Percentiles rank a stretch among this genome's conserved stretches.
Conservation (phyloP, 2,888 invertebrate genomes). For the Sthenelais limicola region DNA sequence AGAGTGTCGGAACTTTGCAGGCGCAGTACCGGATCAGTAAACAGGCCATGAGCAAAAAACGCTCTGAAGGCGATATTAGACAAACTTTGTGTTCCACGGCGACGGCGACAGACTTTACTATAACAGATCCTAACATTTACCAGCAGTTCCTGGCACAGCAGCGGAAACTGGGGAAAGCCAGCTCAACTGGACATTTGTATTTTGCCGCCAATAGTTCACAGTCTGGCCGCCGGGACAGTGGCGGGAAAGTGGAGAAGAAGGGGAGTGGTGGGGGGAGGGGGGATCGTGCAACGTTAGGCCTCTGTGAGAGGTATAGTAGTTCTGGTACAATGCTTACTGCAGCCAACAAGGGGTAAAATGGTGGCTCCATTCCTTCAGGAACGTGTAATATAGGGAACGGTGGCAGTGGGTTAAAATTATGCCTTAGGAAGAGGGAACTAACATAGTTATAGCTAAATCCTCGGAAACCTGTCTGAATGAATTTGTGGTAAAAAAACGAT, state of each 20-base stretch:
- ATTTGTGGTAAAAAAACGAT: too few relatives aligned
- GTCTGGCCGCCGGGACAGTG: background rate
- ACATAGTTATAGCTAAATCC: too few relatives aligned
- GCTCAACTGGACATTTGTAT: slow-evolving; percentile 4
- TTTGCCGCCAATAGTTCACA: background rate
- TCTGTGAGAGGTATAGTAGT: slow-evolving; percentile 11
- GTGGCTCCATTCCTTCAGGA: too few relatives aligned
- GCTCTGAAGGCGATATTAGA: background rate
- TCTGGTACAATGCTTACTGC: slow-evolving; percentile 2
- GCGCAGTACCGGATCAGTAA: background rate
- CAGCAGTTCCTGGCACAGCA: slow-evolving; percentile 5
- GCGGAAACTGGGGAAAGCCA: background rate
- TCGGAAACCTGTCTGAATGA: too few relatives aligned
- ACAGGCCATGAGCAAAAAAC: background rate
- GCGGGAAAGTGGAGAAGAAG: background rate
- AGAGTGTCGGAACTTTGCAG: background rate
- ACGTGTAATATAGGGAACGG: too few relatives aligned
- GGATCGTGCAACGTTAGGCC: background rate
- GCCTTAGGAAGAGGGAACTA: too few relatives aligned
- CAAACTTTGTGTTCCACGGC: background rate
- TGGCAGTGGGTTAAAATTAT: too few relatives aligned
- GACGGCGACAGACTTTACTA: background rate
- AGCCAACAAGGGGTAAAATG: slow-evolving; percentile 9
- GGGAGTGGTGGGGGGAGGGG: too few relatives aligned
- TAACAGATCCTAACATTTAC: background rate